phyloP scores from a whole-genome alignment of 2,888 invertebrate species.

The Protonemura montana region DNA sequence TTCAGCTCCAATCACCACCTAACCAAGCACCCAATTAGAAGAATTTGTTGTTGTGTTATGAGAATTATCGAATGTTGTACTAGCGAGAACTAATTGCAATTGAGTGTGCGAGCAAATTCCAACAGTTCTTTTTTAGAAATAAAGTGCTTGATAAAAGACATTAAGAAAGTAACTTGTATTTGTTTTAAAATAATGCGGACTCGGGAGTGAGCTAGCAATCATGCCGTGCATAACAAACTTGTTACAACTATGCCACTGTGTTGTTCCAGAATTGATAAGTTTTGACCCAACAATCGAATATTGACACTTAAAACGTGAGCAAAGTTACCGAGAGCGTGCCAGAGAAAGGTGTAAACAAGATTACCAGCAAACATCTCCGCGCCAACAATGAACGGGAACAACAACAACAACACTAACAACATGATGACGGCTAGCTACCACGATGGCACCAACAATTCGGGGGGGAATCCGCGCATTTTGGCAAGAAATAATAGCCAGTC shows the following conservation, averaged over 20 bases:
- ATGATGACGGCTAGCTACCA: constrained; percentile 10
- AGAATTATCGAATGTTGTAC: too few relatives aligned
- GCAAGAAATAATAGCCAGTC: constrained; percentile 31
- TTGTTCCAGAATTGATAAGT: neutral
- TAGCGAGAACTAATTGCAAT: too few relatives aligned
- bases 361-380: neutral
- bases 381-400: constrained; percentile 32
- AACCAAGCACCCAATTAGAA: too few relatives aligned
- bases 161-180: too few relatives aligned
- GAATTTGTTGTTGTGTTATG: too few relatives aligned
- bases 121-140: too few relatives aligned
- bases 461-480: neutral
- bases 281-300: neutral
- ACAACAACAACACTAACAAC: neutral
- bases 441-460: constrained; percentile 13
- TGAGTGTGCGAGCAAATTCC: too few relatives aligned
- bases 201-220: too few relatives aligned
- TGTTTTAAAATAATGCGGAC: too few relatives aligned
- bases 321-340: neutral
- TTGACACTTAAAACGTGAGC: neutral
- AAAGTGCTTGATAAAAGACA: too few relatives aligned
- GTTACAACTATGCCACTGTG: neutral
- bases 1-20: too few relatives aligned
- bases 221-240: too few relatives aligned
- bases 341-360: neutral